Evolutionary conservation across 2,888 invertebrate species (phyloP), one percentile per base, ranked within the genome.

Genomic region (Mythimna vitellina): DNA sequence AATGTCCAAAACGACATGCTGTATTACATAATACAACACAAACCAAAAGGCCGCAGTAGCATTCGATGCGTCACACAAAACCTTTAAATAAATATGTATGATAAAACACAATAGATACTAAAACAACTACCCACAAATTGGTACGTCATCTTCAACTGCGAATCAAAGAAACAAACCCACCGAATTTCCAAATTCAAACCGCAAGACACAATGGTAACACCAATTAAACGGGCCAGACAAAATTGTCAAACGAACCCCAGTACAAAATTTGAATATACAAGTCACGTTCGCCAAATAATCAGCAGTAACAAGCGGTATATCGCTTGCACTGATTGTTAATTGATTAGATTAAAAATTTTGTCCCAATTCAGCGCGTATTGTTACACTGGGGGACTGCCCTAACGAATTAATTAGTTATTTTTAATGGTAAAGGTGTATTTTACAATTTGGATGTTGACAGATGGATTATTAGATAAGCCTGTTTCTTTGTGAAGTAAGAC

Each of bases 271-370:
- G 92, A 95, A 95, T 95, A 94, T 87, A 88, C 96, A 87, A 93
- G 94, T 95, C 96, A 96, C 96, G 96, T 96, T 92, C 93, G 75
- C 88, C 93, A 95, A 96, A 96, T 96, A 96, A 95, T 92, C 94
- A 94, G 93, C 90, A 92, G 93, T 95, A 96, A 96, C 96, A 94
- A 96, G 95, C 94, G 93, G 93, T 94, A 93, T 96, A 95, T 96
- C 95, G 95, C 92, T 96, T 94, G 94, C 95, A 93, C 95, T 96
- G 96, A 96, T 96, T 96, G 96, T 93, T 96, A 96, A 96, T 96
- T 96, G 96, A 96, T 96, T 96, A 92, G 94, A 96, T 96, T 96
- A 96, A 95, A 96, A 96, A 95, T 91, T 94, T 95, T 92, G 92
- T 87, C 90, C 93, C 92, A 94, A 95, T 93, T 92, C 93, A 73